Evolutionary conservation across 2,888 invertebrate genomes (phyloP), one percentile per base, ranked within the genome.

Genomic region (Hyposoter dolosus): DNA sequence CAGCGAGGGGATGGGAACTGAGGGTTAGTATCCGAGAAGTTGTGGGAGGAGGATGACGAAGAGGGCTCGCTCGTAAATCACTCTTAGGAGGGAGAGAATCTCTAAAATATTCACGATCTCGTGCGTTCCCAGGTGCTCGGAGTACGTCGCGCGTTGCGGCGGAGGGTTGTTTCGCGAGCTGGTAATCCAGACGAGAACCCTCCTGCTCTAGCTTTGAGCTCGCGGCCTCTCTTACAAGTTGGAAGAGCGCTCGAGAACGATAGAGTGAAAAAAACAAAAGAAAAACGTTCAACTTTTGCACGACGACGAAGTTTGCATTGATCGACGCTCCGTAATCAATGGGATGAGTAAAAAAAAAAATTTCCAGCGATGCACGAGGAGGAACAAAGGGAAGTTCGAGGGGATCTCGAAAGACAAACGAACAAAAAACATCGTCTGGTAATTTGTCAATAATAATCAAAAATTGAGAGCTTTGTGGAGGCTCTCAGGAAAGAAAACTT

Each of bases 61-160:
- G 47, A 60, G 19, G 17, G 50, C 23, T 32, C 66, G 68, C 17
- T 35, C 28, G 83, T 32, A 78, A 84, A 84, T 78, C 74, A 78
- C 84, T 86, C 84, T 75, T 56, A 65, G 71, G 60, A 69, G 79
- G 71, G 82, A 71, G 68, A 82, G 68, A 83, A 74, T 77, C 71
- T 72, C 85, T 90, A 86, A 90, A 90, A 87, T 90, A 90, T 90
- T 90, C 90, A 89, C 88, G 76, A 81, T 81, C 86, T 86, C 85
- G 87, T 86, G 88, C 65, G 77, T 43, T 47, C 71, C 87, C 87
- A 87, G 79, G 85, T 85, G 85, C 66, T 47, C 53, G 17, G 63
- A n/a, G 68, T 56, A 28, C 53, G 50, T 43, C 17, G 35, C 4
- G 35, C 53, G 50, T 43, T 23, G n/a, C n/a, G n/a, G n/a, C n/a